A percentile compares a stretch with the other conserved stretches of the same genome.
These are phyloP conservation scores for Vombatus ursinus DNA, from an alignment of 2,113 vertebrate species.

Conservation along the genomic window DNA sequence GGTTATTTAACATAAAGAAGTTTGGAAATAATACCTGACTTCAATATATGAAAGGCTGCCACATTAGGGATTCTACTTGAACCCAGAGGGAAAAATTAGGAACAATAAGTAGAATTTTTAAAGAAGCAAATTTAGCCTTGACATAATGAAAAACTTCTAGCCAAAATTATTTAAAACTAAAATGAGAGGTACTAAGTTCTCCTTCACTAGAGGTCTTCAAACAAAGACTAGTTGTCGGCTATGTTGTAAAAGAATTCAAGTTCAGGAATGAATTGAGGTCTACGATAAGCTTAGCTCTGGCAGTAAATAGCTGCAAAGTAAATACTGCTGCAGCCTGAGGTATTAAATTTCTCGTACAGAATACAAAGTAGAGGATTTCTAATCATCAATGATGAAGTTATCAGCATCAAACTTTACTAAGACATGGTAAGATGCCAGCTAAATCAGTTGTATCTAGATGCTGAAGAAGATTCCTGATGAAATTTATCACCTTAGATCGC, in stretches of 20 bases:
- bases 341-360: neutral
- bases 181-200: neutral
- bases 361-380: neutral
- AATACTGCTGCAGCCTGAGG: neutral
- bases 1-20: neutral
- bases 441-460: neutral
- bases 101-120: neutral
- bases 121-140: too few relatives aligned
- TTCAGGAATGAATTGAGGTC: neutral
- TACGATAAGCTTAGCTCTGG: neutral
- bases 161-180: neutral
- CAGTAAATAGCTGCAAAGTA: neutral
- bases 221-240: neutral
- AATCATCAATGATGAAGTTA: neutral
- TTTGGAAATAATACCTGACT: too few relatives aligned
- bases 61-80: neutral
- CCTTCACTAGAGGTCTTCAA: neutral
- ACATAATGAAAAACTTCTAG: neutral
- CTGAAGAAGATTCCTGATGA: neutral
- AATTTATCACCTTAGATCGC: neutral
- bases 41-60: too few relatives aligned
- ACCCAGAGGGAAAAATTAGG: neutral
- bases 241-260: neutral
- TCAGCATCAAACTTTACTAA: neutral
- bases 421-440: neutral